Percentiles rank a stretch among this genome's conserved stretches.
Conservation (phyloP, 2,113 vertebrate species). For the Martes martes region DNA sequence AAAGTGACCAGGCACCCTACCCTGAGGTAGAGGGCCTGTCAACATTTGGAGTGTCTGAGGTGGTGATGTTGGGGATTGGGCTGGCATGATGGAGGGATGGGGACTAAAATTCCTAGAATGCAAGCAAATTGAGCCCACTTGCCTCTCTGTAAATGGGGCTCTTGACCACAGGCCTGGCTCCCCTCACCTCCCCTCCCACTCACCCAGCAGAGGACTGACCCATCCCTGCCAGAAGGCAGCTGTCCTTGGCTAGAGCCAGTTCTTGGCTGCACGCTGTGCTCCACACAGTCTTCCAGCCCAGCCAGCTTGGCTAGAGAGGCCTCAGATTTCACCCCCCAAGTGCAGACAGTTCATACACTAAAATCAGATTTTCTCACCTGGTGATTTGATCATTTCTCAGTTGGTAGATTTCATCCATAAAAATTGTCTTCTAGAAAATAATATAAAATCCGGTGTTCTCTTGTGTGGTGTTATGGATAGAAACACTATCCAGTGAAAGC, state of each 20-base stretch:
- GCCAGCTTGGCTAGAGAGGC: background rate
- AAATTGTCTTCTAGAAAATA: background rate
- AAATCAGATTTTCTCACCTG: conserved; percentile 8
- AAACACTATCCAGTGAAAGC: background rate
- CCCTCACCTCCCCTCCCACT: background rate
- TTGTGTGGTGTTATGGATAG: background rate
- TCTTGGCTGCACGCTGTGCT: background rate
- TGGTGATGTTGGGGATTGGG: background rate
- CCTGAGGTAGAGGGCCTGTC: background rate
- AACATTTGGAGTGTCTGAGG: background rate
- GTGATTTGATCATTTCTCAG: conserved; percentile 42
- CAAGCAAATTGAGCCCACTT: background rate
- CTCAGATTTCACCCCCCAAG: conserved; percentile 48
- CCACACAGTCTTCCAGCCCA: background rate
- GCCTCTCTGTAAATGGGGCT: background rate
- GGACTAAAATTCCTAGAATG: background rate
- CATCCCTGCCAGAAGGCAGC: background rate
- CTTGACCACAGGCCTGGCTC: background rate
- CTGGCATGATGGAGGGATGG: background rate
- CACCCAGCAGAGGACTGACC: background rate
- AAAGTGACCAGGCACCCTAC: background rate
- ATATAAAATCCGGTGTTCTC: background rate
- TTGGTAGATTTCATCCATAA: background rate
- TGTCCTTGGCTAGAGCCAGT: background rate
- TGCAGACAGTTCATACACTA: background rate